phyloP scores from a whole-genome alignment of 2,797 vertebrate species.

The Erpetoichthys calabaricus region DNA sequence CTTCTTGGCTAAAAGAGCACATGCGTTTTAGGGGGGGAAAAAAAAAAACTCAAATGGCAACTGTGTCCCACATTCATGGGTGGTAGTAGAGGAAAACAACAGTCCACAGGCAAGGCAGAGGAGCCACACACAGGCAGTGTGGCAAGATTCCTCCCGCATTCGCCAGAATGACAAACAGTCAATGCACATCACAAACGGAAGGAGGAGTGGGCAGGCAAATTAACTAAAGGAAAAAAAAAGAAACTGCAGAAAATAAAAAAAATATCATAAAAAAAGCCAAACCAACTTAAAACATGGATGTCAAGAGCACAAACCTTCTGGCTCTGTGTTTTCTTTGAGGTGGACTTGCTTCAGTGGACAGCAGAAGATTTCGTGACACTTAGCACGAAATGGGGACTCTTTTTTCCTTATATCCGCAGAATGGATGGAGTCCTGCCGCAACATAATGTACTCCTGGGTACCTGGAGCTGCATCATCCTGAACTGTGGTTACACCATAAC shows the following conservation, averaged over 20 bases:
- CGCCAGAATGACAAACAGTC: conserved; percentile 30
- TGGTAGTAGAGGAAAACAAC: conserved; percentile 11
- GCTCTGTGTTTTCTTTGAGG: conserved; percentile 93
- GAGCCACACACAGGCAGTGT: too few species aligned
- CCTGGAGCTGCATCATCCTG: conserved; percentile 96
- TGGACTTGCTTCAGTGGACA: conserved; percentile 97
- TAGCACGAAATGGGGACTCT: conserved; percentile 99
- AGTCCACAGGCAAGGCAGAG: too few species aligned
- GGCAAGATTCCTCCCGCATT: too few species aligned
- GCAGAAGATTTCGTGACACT: conserved; percentile 99
- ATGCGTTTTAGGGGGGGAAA: conserved; percentile 33
- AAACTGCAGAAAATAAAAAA: conserved; percentile 18
- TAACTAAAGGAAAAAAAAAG: conserved; percentile 34
- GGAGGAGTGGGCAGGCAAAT: conserved; percentile 25
- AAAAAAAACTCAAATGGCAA: too few species aligned
- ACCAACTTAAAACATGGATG: conserved; percentile 48
- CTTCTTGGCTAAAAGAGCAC: conserved; percentile 21
- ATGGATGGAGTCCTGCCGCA: conserved; percentile 99
- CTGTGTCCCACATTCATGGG: conserved; percentile 37
- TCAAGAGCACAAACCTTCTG: conserved; percentile 90
- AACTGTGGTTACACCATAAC: conserved; percentile 94
- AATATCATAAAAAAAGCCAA: conserved; percentile 36
- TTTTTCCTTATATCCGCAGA: conserved; percentile 99
- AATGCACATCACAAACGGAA: conserved; percentile 35
- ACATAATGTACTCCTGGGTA: conserved; percentile 99